Evolutionary conservation across 2,888 invertebrate species (phyloP), one percentile per base, ranked within the genome.

Genomic region (Harpagoxenus sublaevis): DNA sequence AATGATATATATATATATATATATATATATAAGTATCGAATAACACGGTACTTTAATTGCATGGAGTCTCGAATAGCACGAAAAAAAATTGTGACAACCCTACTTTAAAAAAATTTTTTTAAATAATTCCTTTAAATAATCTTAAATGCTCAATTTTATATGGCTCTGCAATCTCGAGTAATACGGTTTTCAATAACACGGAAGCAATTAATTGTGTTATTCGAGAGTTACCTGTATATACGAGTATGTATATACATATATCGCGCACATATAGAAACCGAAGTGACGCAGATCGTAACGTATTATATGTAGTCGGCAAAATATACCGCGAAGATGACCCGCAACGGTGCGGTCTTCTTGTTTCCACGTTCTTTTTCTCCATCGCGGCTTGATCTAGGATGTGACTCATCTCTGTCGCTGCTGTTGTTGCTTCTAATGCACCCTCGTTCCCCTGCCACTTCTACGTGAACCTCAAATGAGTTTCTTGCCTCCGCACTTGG

Each of bases 341-440:
- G 39, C 23, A 15, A 70, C 15, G 35, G n/a, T 31, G 42, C 39
- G 70, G 39, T 70, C 57, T 79, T 79, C 57, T 35, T 18, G 60
- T 28, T 73, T 60, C 35, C 57, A 35, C 35, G 35, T 73, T 60
- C 48, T 48, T 60, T 73, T 51, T n/a, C 74, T 39, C 12, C 79
- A 48, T 60, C 60, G 79, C 48, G 74, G 28, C 35, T 60, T 28
- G n/a, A 71, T 71, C 73, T 73, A 60, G 48, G 23, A 79, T 73
- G 28, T 79, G 74, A 79, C 39, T 79, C 74, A 73, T 79, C 79
- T 73, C 57, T 31, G 35, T 39, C 23, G 75, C 48, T 63, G 48
- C 74, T 23, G 63, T 18, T 39, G 77, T n/a, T 9, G 53, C 77
- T 28, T 39, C 39, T 39, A 65, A 42, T 10, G 55, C 78, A 28